Base-by-base conservation (phyloP, 2,888 invertebrate species). In the Thymelicus acteon region DNA sequence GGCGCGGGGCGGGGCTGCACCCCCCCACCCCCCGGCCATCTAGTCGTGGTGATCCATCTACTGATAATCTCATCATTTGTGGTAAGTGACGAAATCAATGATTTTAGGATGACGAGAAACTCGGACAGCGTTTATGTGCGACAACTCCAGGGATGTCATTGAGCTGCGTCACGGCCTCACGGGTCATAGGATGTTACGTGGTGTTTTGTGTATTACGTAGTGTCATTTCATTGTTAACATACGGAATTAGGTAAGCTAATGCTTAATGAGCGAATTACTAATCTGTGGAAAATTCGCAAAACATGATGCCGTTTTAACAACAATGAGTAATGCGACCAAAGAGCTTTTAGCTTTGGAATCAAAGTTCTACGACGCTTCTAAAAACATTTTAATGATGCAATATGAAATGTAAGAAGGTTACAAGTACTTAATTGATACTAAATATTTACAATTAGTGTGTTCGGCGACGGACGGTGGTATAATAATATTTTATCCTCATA, bases 1-100 rank as follows among this genome's bases (percentile, higher is more conserved):
- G 71, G 78, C 71, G 78, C 79, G 81, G 79, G 84, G 82, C 81
- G 86, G 82, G 84, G 85, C 84, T 5, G 85, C 80, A 79, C 84
- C 84, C 83, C 73, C 76, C 76, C 70, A 75, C 78, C 73, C 76
- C 75, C 74, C 75, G 72, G 74, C 74, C 75, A 64, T 68, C 65
- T 72, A 70, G 58, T 65, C 73, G 74, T 76, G 78, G 69, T 76
- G 75, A 75, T 76, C 75, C 71, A 70, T 69, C 76, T 72, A 70
- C 72, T 73, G 72, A 67, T 65, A 65, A 74, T 73, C 58, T 67
- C 71, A 67, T 72, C 70, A 60, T 72, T 67, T 65, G 58, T 69
- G 64, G 67, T 68, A 72, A 67, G 71, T 67, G 69, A 72, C 70
- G 60, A 71, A 64, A 71, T 65, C 63, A 64, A 70, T 72, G 69